A percentile compares a stretch with the other conserved stretches of the same genome.
Evolutionary conservation across 2,888 invertebrate species (phyloP).

Genomic region (Drosophila merina): DNA sequence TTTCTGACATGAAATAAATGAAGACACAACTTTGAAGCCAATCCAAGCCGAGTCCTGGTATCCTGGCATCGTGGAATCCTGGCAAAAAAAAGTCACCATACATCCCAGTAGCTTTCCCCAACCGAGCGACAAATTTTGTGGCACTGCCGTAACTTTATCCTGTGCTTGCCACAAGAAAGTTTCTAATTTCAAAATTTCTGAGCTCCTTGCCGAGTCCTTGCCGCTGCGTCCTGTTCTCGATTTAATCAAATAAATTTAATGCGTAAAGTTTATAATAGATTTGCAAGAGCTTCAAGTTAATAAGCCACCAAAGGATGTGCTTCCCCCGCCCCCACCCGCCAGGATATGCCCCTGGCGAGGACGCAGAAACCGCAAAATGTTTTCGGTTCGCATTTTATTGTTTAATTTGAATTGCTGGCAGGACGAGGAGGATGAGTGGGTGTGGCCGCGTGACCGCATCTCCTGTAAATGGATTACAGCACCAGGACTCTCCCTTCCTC

Average conservation of each 20-base stretch:
- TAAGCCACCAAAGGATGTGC: neutral
- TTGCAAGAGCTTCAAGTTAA: neutral
- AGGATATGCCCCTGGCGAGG: no score
- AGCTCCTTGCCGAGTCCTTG: neutral
- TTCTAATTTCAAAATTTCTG: neutral
- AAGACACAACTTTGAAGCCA: conserved; percentile 35
- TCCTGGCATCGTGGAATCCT: neutral
- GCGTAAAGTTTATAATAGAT: conserved; percentile 40
- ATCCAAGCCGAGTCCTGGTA: neutral
- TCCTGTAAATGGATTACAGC: conserved; percentile 34
- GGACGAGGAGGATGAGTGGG: neutral
- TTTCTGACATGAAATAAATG: conserved; percentile 66
- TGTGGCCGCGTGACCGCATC: conserved; percentile 22
- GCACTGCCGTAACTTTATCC: conserved; percentile 48
- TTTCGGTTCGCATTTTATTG: conserved; percentile 61
- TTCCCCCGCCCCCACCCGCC: no score
- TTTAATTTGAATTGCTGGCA: conserved; percentile 61
- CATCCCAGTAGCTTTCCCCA: neutral
- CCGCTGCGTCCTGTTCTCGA: conserved; percentile 27
- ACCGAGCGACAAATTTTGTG: conserved; percentile 43
- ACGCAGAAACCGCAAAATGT: conserved; percentile 38
- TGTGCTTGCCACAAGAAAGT: neutral
- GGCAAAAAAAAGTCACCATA: neutral
- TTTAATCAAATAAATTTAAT: conserved; percentile 54
- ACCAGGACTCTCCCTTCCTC: neutral